A percentile compares a stretch with the other conserved stretches of the same genome.
These are phyloP conservation scores for Bruchidius siliquastri DNA, from an alignment of 2,888 invertebrate species.

Conservation along the genomic window DNA sequence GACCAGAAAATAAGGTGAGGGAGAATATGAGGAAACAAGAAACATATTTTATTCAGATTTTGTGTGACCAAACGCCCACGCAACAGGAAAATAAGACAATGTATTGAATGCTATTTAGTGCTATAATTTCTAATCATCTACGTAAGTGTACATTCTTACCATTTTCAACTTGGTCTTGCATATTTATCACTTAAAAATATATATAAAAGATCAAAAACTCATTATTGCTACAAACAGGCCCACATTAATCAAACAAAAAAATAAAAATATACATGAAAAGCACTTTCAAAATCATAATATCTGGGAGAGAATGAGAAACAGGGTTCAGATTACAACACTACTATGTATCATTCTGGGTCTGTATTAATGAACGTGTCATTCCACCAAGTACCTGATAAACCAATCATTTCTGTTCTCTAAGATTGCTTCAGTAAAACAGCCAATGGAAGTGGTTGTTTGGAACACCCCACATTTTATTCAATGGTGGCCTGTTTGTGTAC, in stretches of 20 bases:
- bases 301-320: not conserved
- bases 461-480: too few relatives aligned
- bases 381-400: not conserved
- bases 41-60: slow-evolving; percentile 1
- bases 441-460: too few relatives aligned
- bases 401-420: not conserved
- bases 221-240: not conserved
- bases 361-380: not conserved
- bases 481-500: too few relatives aligned
- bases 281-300: not conserved
- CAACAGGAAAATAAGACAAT: not conserved
- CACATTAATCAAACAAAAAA: not conserved
- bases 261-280: not conserved
- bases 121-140: not conserved
- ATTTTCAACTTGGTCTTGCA: slow-evolving; percentile 37
- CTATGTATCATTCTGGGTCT: not conserved
- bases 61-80: not conserved
- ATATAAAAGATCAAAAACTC: not conserved
- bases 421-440: not conserved
- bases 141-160: slow-evolving; percentile 25
- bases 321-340: not conserved
- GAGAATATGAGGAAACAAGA: not conserved
- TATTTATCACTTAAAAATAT: slow-evolving; percentile 20
- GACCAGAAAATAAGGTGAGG: not conserved
- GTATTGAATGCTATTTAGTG: not conserved